These are phyloP conservation scores for Ernsta delagoae DNA, from an alignment of 2,888 invertebrate genomes.

Conservation along the genomic window DNA sequence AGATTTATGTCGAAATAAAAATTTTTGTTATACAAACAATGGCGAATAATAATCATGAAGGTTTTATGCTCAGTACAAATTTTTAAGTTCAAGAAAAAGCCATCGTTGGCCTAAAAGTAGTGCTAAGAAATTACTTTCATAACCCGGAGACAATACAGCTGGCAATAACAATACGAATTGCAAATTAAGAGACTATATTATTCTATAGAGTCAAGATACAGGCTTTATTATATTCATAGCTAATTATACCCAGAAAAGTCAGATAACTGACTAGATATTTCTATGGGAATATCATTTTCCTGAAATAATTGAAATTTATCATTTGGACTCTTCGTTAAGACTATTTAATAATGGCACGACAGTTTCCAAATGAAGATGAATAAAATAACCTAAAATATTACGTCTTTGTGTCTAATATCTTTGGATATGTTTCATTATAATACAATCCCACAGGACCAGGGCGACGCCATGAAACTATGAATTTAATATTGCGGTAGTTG, in stretches of 20 bases:
- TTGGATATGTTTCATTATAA: neutral
- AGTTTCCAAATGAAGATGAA: neutral
- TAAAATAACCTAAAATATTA: neutral
- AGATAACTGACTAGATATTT: neutral
- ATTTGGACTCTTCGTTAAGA: no score
- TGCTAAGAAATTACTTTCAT: constrained; percentile 33
- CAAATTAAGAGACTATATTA: constrained; percentile 31
- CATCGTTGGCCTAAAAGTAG: constrained; percentile 20
- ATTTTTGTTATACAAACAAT: no score
- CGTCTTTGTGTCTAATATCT: no score
- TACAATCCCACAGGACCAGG: neutral
- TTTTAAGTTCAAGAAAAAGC: constrained; percentile 20
- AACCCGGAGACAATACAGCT: constrained; percentile 29
- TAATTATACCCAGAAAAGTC: constrained; percentile 9
- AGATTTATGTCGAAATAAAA: no score
- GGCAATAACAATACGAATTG: constrained; percentile 35
- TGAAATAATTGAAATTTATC: no score
- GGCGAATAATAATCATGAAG: neutral
- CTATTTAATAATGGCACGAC: neutral
- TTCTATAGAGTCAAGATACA: constrained; percentile 24
- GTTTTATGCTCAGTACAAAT: constrained; percentile 6
- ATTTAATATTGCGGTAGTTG: constrained; percentile 33
- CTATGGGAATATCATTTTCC: no score
- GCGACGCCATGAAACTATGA: constrained; percentile 33
- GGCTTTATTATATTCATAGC: constrained; percentile 19